Base-by-base conservation (phyloP, 2,888 invertebrate species). In the Nesidiocoris tenuis region DNA sequence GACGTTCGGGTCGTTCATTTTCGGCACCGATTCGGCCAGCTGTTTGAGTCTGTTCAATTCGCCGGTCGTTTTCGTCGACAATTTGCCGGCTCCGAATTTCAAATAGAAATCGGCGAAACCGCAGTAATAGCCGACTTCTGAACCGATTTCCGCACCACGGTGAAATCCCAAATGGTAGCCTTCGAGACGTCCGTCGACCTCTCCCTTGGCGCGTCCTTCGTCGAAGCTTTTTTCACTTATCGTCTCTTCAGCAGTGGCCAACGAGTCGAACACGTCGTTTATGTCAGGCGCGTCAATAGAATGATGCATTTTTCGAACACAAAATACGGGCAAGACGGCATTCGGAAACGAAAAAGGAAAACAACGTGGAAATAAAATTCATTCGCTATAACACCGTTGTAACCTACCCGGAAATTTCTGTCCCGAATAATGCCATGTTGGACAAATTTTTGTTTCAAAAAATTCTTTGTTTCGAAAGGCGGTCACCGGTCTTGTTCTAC, bases 81-180 rank as follows among this genome's bases (percentile, higher is more conserved):
- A 55, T 61, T 9, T 61, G 16, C 23, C 21, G 59, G 18, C 39
- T 9, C 59, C 39, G 18, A 63, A 72, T 67, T 67, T 75, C 19
- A 72, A 17, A 79, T 88, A 85, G 22, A 86, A 84, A 74, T 87
- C 85, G 1, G 89, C 84, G 63, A 88, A 85, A 1, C 90, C 91
- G 66, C 87, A 85, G 81, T 91, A 93, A 82, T 87, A 89, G 5
- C 94, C 94, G 81, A 95, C 84, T 84, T 93, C 92, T 63, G 89
- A 87, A 1, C 93, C 93, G 18, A 94, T 82, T 82, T 91, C 88
- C 70, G 90, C 88, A 9, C 92, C 93, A 83, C 90, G 88, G 78
- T 92, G 91, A 82, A 91, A 92, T 1, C 94, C 94, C 77, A 90
- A 84, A 82, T 91, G 91, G 82, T 87, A 91, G 1, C 89, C 91